phyloP scores from a whole-genome alignment of 1,140 invertebrate genomes.

The Drosophila ananassae region DNA sequence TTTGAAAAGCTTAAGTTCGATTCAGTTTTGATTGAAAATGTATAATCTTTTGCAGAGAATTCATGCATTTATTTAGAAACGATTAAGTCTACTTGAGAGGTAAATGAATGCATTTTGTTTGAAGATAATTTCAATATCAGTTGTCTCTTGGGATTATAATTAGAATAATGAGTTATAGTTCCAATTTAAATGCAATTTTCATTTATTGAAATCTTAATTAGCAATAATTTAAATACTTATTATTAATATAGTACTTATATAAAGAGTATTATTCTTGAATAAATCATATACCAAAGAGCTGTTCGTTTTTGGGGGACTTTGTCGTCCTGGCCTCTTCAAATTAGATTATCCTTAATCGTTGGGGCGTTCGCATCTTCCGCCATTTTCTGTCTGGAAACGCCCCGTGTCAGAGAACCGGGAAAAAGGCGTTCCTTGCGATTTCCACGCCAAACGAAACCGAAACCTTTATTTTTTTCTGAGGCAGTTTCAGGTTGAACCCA shows the following conservation, averaged over 20 bases:
- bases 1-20: not conserved
- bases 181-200: not conserved
- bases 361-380: constrained; percentile 56
- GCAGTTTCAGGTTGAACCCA: constrained; percentile 16
- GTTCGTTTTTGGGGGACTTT: not conserved
- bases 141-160: not conserved
- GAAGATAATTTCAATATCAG: not conserved
- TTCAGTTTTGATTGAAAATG: constrained; percentile 1
- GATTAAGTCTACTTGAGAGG: not conserved
- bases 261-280: not conserved
- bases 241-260: not conserved
- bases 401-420: constrained; percentile 68
- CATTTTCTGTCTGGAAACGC: constrained; percentile 73
- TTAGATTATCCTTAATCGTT: constrained; percentile 61
- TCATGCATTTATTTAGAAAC: not conserved
- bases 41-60: constrained; percentile 3
- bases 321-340: constrained; percentile 27
- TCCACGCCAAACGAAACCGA: constrained; percentile 54
- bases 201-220: not conserved
- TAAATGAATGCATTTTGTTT: not conserved
- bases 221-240: not conserved
- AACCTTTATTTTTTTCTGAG: constrained; percentile 61
- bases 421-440: constrained; percentile 68
- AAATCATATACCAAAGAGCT: too few relatives aligned
- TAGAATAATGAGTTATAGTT: not conserved